Base-by-base conservation (phyloP, 64 coral and sea anemone species). In the Catalaphyllia jardinei region DNA sequence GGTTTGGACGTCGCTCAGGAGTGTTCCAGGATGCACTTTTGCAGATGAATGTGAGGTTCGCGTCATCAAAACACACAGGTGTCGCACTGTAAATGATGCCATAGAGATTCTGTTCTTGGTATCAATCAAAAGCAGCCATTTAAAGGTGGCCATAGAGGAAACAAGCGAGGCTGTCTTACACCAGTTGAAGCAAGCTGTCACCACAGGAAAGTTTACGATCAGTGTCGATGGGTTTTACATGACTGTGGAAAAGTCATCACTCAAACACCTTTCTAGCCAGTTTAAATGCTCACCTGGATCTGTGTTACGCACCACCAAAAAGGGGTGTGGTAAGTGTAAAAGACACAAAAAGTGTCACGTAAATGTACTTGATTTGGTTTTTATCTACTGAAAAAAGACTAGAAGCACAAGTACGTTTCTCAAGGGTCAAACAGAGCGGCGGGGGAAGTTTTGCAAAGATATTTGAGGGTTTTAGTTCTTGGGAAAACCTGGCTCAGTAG, bases 1-100 rank as follows among this genome's bases (percentile, higher is more conserved):
- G 24, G 65, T 69, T 11, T n/a, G 22, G 24, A 69, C 22, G 29
- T 69, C 65, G 22, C 65, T 69, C 1, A n/a, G 2, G 20, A 69
- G 65, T 69, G 25, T 69, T 27, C 65, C 65, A 69, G 65, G 65
- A 69, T 69, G 65, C 65, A n/a, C 65, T 27, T 69, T 69, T 69
- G 20, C 65, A 20, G 65, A 69, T 69, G 65, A 69, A 69, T 69
- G 65, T 7, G 25, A 69, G 24, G 5, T 22, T 22, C 25, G 24
- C 10, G 65, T 22, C 22, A 22, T 69, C 65, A n/a, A 10, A 10
- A 25, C 65, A 5, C 24, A 24, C 3, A 27, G 20, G 4, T 69
- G 65, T 69, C 9, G 10, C 22, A 27, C 22, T 69, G 65, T 69
- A 25, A 69, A 10, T 27, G 25, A 69, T 24, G 3, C n/a, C 10